Evolutionary conservation across 2,113 vertebrate genomes (phyloP), one percentile per base, ranked within the genome.

Genomic region (Toxostoma redivivum): DNA sequence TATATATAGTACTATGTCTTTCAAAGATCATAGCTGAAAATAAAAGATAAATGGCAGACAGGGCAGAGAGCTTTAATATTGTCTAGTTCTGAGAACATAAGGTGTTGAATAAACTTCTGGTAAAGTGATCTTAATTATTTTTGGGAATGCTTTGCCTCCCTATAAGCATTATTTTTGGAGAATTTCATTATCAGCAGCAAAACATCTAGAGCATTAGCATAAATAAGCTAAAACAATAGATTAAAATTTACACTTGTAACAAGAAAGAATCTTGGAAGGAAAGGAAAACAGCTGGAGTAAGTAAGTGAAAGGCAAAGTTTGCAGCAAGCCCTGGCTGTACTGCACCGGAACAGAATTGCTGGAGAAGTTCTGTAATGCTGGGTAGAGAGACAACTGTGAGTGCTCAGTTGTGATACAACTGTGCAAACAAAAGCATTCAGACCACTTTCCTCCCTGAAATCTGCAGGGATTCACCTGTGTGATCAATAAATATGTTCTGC

Each of bases 321-420:
- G 79, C 42, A 47, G 57, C 33, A 70, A 61, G 42, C 10, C 15
- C 40, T 66, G 54, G 15, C 44, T 73, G 38, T 48, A 19, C 31
- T 38, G 42, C 1, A 0, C 1, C 1, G 1, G n/a, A 73, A 48
- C 21, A 67, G 64, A 69, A 60, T 21, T 54, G 24, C 54, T 54
- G 71, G 33, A 64, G 84, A 73, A 58, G 40, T 11, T 35, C 44
- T 2, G 3, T 47, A 14, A 45, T 40, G n/a, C 37, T 35, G n/a
- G 5, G 21, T 11, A 35, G 35, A 42, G 44, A 45, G 17, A 21
- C 6, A 30, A 2, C 15, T 15, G 0, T 4, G 2, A 12, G 20
- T 24, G 42, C 37, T 80, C 0, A 0, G 10, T 3, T 48, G n/a
- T 8, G 37, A 9, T 25, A 16, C 5, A 23, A 6, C 8, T 16